Percentiles rank a stretch among this genome's conserved stretches.
Conservation (phyloP, 2,888 invertebrate species). For the Amiota mariae region DNA sequence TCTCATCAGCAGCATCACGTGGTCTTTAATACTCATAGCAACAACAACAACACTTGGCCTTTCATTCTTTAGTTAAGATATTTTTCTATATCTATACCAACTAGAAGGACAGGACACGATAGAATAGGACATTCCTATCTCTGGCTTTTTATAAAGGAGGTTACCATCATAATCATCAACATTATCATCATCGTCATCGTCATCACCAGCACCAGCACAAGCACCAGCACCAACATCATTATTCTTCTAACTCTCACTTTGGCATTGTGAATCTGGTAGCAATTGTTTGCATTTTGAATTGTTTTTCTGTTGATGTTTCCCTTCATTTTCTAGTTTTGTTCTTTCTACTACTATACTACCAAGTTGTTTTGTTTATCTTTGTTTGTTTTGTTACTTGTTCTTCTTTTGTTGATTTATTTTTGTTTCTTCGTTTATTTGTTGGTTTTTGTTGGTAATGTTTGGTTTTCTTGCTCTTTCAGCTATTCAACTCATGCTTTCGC, state of each 20-base stretch:
- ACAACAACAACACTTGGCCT: no score
- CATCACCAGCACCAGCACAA: no score
- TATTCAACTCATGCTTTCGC: conserved; percentile 44
- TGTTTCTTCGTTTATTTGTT: not conserved
- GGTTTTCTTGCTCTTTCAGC: not conserved
- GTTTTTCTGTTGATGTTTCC: conserved; percentile 29
- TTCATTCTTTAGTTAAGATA: no score
- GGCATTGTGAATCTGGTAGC: conserved; percentile 28
- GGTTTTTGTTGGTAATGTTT: not conserved
- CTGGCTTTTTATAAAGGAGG: not conserved
- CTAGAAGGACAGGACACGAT: not conserved
- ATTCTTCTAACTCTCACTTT: not conserved
- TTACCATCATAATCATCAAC: not conserved
- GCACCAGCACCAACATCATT: not conserved
- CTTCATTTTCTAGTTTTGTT: conserved; percentile 8
- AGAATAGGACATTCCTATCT: not conserved
- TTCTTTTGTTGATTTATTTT: not conserved
- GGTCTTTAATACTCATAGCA: no score
- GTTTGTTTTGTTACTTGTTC: not conserved
- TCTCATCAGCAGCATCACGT: no score
- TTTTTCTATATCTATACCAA: no score
- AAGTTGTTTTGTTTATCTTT: not conserved
- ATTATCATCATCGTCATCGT: not conserved
- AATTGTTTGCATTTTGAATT: conserved; percentile 48
- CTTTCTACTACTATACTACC: not conserved